These are phyloP conservation scores for Litoditis marina DNA, from an alignment of 2,888 invertebrate genomes.

Conservation along the genomic window DNA sequence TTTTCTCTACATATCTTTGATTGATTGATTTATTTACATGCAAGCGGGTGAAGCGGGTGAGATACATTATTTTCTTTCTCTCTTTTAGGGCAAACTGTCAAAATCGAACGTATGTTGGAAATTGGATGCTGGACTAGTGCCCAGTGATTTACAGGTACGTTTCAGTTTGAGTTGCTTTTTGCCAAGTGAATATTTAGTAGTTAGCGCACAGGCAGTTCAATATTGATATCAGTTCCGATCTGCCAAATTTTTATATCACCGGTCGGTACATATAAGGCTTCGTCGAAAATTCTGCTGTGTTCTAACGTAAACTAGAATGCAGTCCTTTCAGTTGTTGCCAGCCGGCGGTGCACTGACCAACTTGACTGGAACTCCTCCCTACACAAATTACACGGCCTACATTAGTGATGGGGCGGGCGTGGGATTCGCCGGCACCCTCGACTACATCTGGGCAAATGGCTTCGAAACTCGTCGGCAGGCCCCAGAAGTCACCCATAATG, in stretches of 20 bases:
- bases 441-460: constrained; percentile 36
- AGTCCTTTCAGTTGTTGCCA: not conserved
- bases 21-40: no score
- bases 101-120: constrained; percentile 74
- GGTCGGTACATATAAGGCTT: no score
- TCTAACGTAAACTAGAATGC: not conserved
- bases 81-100: constrained; percentile 68
- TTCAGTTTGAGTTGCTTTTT: not conserved
- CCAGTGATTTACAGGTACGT: not conserved
- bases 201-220: no score
- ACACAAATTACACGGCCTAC: constrained; percentile 35
- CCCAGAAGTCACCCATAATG: constrained; percentile 71
- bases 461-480: not conserved
- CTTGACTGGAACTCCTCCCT: constrained; percentile 22
- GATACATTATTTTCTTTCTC: no score
- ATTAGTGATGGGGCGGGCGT: not conserved
- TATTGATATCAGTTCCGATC: no score
- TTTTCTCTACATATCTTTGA: no score
- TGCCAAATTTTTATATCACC: no score
- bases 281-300: no score
- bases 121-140: constrained; percentile 68
- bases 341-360: not conserved
- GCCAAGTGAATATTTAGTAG: not conserved
- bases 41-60: no score
- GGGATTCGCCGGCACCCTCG: constrained; percentile 35